phyloP scores from a whole-genome alignment of 2,888 invertebrate genomes.

The Scaptomyza flava region DNA sequence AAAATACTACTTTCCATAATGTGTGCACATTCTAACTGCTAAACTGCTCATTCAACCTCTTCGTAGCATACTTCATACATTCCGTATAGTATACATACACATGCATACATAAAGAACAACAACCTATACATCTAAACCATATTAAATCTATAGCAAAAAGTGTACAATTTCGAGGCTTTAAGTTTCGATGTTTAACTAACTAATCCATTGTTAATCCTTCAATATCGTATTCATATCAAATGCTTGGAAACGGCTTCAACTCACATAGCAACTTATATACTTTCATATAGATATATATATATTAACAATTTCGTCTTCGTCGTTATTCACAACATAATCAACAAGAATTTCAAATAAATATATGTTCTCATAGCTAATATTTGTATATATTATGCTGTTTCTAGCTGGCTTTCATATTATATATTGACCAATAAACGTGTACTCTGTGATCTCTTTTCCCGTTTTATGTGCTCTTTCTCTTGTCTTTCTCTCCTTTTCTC shows the following conservation, averaged over 20 bases:
- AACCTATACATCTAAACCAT: background rate
- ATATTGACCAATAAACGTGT: conserved; percentile 70
- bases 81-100: conserved; percentile 17
- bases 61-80: background rate
- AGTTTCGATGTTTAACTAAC: conserved; percentile 25
- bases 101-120: conserved; percentile 6
- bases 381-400: conserved; percentile 44
- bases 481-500: conserved; percentile 43
- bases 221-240: conserved; percentile 15
- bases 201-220: conserved; percentile 24
- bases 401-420: conserved; percentile 48
- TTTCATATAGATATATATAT: conserved; percentile 3
- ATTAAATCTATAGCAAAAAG: conserved; percentile 14
- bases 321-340: conserved; percentile 27
- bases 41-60: too few species aligned
- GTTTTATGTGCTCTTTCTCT: conserved; percentile 77
- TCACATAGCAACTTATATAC: conserved; percentile 22
- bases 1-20: too few species aligned
- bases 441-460: conserved; percentile 79
- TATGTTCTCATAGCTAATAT: conserved; percentile 49
- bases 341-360: conserved; percentile 25
- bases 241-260: conserved; percentile 48
- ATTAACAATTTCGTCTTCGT: conserved; percentile 24
- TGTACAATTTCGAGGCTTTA: conserved; percentile 21
- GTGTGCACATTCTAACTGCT: too few species aligned